Conservation (phyloP, 2,797 vertebrate genomes). For the Catamblyrhynchus diadema region DNA sequence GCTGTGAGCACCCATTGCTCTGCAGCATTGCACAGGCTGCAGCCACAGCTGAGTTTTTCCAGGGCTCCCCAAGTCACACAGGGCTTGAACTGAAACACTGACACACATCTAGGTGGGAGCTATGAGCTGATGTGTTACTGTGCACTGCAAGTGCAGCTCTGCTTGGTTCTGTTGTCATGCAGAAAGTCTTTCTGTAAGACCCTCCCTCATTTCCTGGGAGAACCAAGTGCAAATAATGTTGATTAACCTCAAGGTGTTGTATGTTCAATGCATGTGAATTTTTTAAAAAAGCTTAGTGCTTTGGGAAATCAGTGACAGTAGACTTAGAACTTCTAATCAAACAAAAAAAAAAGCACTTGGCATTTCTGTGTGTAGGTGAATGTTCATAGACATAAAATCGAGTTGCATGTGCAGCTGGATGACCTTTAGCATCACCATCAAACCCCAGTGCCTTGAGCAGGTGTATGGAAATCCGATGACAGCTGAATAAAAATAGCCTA, state of each 20-base stretch:
- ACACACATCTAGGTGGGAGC: neutral
- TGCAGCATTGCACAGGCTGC: neutral
- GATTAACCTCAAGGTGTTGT: neutral
- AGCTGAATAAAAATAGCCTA: neutral
- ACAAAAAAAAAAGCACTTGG: neutral
- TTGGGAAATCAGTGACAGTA: neutral
- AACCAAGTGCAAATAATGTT: neutral
- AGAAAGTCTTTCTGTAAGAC: neutral
- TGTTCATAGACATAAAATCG: neutral
- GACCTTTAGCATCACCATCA: neutral
- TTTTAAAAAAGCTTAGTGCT: neutral
- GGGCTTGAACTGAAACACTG: neutral
- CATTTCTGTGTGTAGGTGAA: neutral
- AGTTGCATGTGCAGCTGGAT: neutral
- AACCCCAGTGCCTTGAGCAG: neutral
- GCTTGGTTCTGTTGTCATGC: neutral
- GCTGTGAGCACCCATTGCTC: neutral
- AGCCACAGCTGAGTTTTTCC: accelerated
- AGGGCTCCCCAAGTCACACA: neutral
- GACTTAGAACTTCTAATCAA: neutral
- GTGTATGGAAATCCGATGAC: neutral
- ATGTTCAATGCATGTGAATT: neutral
- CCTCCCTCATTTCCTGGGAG: neutral
- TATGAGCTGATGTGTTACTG: neutral
- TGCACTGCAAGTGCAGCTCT: neutral